These are phyloP conservation scores for Pedicia rivosa DNA, from an alignment of 2,888 invertebrate species.

Conservation along the genomic window DNA sequence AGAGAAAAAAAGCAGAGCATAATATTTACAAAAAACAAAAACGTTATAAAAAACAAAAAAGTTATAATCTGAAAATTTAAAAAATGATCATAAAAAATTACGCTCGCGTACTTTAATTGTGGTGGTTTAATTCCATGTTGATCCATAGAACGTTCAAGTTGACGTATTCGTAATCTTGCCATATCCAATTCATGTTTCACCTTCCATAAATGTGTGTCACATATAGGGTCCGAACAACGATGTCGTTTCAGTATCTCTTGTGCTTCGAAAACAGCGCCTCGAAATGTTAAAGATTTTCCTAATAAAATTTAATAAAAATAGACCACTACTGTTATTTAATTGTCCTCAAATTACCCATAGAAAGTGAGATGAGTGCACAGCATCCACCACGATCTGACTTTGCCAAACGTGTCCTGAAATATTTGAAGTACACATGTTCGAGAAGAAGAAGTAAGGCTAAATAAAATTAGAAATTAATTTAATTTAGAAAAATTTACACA, in stretches of 20 bases:
- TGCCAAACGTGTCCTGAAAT: slow-evolving; percentile 73
- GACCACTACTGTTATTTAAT: slow-evolving; percentile 7
- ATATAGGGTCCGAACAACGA: slow-evolving; percentile 61
- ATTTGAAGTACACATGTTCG: slow-evolving; percentile 92
- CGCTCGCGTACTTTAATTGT: slow-evolving; percentile 39
- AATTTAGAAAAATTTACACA: too few relatives aligned
- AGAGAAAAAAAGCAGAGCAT: too few relatives aligned
- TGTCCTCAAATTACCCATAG: slow-evolving; percentile 45
- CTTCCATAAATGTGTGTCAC: slow-evolving; percentile 75
- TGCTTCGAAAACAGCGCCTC: slow-evolving; percentile 63
- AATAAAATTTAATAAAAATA: slow-evolving; percentile 9
- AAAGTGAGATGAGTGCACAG: slow-evolving; percentile 83
- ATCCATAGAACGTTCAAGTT: slow-evolving; percentile 73
- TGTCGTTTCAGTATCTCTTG: slow-evolving; percentile 59
- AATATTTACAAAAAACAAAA: too few relatives aligned
- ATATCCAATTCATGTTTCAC: slow-evolving; percentile 81
- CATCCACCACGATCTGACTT: slow-evolving; percentile 83
- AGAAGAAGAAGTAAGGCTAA: slow-evolving; percentile 70
- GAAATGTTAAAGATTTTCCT: slow-evolving; percentile 64
- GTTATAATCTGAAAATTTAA: too few relatives aligned
- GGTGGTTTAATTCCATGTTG: slow-evolving; percentile 67
- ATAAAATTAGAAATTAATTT: too few relatives aligned
- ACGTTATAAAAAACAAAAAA: too few relatives aligned
- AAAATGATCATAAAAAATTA: background rate
- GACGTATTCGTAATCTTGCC: slow-evolving; percentile 66